These are phyloP conservation scores for Podarcis cretensis DNA, from an alignment of 2,113 vertebrate genomes.

Conservation along the genomic window DNA sequence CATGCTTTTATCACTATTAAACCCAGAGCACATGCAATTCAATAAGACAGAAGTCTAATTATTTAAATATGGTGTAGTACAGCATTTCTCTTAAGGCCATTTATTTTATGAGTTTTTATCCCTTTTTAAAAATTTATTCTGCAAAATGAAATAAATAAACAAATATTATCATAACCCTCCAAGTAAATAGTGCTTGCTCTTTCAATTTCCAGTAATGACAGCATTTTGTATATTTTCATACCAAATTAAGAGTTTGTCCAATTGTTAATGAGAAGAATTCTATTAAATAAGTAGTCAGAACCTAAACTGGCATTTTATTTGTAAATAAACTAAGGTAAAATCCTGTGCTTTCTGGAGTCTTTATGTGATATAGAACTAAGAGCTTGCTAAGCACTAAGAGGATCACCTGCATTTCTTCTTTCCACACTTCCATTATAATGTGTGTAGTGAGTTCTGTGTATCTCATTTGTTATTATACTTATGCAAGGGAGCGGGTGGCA, in stretches of 20 bases:
- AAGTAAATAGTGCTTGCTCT: conserved; percentile 60
- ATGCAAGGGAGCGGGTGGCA: not conserved
- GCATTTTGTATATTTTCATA: conserved; percentile 45
- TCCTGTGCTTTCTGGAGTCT: not conserved
- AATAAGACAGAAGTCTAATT: conserved; percentile 80
- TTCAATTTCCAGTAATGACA: conserved; percentile 51
- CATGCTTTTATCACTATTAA: conserved; percentile 73
- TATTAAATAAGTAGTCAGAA: conserved; percentile 10
- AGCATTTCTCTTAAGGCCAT: conserved; percentile 63
- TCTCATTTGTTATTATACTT: not conserved
- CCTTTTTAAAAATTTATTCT: conserved; percentile 65
- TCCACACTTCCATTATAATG: not conserved
- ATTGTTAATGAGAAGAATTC: conserved; percentile 46
- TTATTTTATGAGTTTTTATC: conserved; percentile 69
- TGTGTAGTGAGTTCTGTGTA: not conserved
- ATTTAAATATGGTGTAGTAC: conserved; percentile 79
- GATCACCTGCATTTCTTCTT: not conserved
- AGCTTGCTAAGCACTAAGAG: not conserved
- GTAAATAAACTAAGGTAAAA: not conserved
- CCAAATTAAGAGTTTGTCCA: conserved; percentile 21
- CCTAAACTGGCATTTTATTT: conserved; percentile 1
- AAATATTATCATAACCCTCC: conserved; percentile 58
- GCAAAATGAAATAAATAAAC: conserved; percentile 54
- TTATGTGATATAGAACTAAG: not conserved
- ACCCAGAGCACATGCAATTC: conserved; percentile 68